These are phyloP conservation scores for Pyrrhopygopsis socrates DNA, from an alignment of 2,888 invertebrate genomes.

Conservation along the genomic window DNA sequence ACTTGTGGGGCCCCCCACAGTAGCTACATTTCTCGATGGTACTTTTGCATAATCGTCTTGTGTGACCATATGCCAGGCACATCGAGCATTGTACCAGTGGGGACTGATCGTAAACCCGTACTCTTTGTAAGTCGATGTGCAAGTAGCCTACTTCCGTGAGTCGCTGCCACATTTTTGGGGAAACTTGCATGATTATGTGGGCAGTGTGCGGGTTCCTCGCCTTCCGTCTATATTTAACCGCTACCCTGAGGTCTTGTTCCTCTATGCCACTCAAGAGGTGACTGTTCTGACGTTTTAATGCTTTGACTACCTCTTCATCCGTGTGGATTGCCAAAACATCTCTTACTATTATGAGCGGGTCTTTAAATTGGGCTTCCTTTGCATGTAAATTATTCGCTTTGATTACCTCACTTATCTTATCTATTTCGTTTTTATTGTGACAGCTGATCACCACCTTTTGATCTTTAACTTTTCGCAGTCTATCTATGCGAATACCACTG, in stretches of 20 bases:
- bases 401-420: background rate
- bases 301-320: background rate
- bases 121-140: background rate
- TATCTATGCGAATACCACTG: background rate
- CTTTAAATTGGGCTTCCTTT: background rate
- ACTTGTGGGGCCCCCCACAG: background rate
- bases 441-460: background rate
- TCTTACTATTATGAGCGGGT: background rate
- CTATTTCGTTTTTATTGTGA: background rate
- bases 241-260: background rate
- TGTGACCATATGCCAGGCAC: background rate
- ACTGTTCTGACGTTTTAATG: background rate
- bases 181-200: background rate
- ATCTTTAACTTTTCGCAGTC: background rate
- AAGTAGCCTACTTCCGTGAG: background rate
- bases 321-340: background rate
- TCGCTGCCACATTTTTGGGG: background rate
- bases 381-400: background rate
- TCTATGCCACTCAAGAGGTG: background rate
- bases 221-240: background rate
- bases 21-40: background rate
- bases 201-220: background rate
- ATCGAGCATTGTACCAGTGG: background rate
- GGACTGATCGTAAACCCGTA: background rate
- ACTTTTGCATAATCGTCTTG: background rate